Evolutionary conservation across 2,113 vertebrate species (phyloP), one percentile per base, ranked within the genome.

Genomic region (Anguilla japonica): DNA sequence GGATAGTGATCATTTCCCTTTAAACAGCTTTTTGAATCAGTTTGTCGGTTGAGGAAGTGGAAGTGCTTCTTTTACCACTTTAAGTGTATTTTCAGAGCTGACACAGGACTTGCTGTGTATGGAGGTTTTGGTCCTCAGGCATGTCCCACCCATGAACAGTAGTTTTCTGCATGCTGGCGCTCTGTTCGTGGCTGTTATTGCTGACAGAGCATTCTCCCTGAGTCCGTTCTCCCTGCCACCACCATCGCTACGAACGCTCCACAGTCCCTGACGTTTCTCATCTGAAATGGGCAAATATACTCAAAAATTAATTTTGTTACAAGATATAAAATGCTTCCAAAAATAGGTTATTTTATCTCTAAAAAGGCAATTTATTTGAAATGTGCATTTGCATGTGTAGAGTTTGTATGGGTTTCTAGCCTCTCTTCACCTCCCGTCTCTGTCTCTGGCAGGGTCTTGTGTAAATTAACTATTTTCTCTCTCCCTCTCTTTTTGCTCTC

Each of bases 221-320:
- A 53, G 50, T 11, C 50, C 50, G 13, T 14, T 53, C 50, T 53
- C 50, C 7, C 88, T 90, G 86, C 89, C 91, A 85, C 89, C 92
- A 89, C 87, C 88, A 84, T 91, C 91, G 90, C 13, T 1, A 53
- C 50, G 3, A 7, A 93, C 60, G 22, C 60, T 63, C 15, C 18
- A 63, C n/a, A 63, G 4, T 14, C 13, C 50, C 50, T 53, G 50
- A 13, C 11, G 50, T 53, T 53, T 53, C 9, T 9, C 8, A 46
- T 46, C 1, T 6, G 43, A 46, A 8, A 46, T 46, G 43, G 43
- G 43, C 43, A 46, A 46, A 46, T 46, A 46, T 8, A 46, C 43
- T 6, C 43, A 0, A 46, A 46, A 46, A 46, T 46, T 8, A 6
- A 46, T 4, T 46, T 46, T 46, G 5, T 46, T 34, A 34, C 34